Evolutionary conservation across 1,140 invertebrate genomes (phyloP).

Genomic region (Helicoverpa zea): DNA sequence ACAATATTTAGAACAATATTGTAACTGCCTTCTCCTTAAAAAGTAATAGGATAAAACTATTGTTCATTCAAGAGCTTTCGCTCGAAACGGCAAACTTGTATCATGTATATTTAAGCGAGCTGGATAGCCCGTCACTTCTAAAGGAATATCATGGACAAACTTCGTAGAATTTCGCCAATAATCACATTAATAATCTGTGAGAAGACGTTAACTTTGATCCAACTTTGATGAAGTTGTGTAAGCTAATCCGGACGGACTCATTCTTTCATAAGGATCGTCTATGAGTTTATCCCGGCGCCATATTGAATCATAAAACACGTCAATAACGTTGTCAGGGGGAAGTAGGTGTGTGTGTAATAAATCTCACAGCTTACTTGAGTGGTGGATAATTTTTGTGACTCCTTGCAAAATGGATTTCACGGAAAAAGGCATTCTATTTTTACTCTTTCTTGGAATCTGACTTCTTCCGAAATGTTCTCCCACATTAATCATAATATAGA

Average conservation of each 20-base stretch:
- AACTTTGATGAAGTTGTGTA: slow-evolving; percentile 18
- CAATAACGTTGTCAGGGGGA: neutral
- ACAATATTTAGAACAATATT: neutral
- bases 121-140: neutral
- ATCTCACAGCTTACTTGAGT: neutral
- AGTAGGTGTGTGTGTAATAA: slow-evolving; percentile 7
- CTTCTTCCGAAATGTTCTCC: neutral
- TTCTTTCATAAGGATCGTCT: slow-evolving; percentile 2
- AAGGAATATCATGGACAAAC: slow-evolving; percentile 3
- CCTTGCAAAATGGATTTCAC: neutral
- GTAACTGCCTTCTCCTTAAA: neutral
- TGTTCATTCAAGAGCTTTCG: neutral
- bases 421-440: neutral
- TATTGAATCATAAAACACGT: slow-evolving; percentile 4
- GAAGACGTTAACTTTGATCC: slow-evolving; percentile 25
- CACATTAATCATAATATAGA: slow-evolving; percentile 19
- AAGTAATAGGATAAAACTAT: neutral
- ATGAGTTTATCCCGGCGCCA: neutral
- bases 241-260: neutral
- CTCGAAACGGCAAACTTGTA: neutral
- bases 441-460: neutral
- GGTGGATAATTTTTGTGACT: slow-evolving; percentile 5
- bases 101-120: neutral
- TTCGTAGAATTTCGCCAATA: slow-evolving; percentile 27
- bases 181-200: neutral